Evolutionary conservation across 2,888 invertebrate species (phyloP), one percentile per base, ranked within the genome.

Genomic region (Arctia plantaginis): DNA sequence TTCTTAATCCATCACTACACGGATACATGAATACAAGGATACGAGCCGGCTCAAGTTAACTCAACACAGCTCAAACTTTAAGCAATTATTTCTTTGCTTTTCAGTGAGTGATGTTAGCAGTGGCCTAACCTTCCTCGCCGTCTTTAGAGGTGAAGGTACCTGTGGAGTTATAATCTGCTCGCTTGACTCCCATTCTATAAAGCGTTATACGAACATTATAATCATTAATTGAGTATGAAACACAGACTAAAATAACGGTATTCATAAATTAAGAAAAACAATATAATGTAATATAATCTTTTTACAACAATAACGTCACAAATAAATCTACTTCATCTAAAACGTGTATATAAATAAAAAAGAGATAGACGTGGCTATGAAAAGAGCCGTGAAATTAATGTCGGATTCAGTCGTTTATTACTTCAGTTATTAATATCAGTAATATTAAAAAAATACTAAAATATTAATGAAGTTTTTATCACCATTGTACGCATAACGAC

Each of bases 381-480:
- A 71, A 51, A 47, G 35, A 71, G 51, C 27, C 66, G 65, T 66
- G 55, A 71, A 71, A 71, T 27, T 71, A 71, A 71, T 66, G 55
- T 51, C 71, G 35, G 44, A 51, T 39, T 35, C 23, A 18, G 51
- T 18, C 51, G 39, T 66, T 66, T 71, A 71, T 71, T 66, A 71
- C 55, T 66, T 13, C 66, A 66, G 66, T 66, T 66, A 71, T 71
- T 66, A 71, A 66, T 71, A 51, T 55, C 18, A 35, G 71, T 66
- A 35, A 66, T 66, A 39, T 51, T 71, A 35, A 23, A 12, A 27
- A 71, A 51, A 71, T 66, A 62, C n/a, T 66, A 20, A 68, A 35
- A 44, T 66, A 44, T 71, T 55, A 66, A 71, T 71, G 27, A 55
- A 30, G 55, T 39, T 71, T 71, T 66, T 51, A 71, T 71, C 8